Percentiles rank a stretch among this genome's conserved stretches.
Evolutionary conservation across 2,113 vertebrate genomes (phyloP).

Genomic region (Phylloscopus whistleri): DNA sequence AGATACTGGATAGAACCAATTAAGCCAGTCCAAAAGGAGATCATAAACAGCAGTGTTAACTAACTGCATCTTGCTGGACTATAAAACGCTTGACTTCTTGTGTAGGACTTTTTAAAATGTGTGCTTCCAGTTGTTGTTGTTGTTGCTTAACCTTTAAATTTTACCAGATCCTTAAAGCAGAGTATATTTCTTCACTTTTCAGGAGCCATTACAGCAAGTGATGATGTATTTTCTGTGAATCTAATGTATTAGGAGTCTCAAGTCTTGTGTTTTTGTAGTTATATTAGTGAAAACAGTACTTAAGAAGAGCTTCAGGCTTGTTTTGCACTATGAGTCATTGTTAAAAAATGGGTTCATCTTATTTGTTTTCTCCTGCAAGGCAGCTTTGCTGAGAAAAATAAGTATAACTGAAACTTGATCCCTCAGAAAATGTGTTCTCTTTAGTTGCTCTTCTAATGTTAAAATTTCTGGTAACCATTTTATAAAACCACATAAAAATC

Average conservation of each 20-base stretch:
- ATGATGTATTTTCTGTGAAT: neutral
- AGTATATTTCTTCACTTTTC: neutral
- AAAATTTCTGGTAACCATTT: neutral
- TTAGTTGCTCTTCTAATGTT: neutral
- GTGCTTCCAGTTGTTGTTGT: neutral
- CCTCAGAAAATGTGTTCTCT: neutral
- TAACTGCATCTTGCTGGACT: neutral
- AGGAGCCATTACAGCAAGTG: neutral
- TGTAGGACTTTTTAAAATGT: neutral
- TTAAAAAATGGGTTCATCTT: constrained; percentile 43
- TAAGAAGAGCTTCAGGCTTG: constrained; percentile 31
- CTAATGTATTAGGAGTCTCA: neutral
- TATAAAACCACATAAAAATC: neutral
- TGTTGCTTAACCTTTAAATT: neutral
- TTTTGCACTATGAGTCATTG: constrained; percentile 33
- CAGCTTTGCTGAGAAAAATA: constrained; percentile 1
- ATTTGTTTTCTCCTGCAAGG: constrained; percentile 32
- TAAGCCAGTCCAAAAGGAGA: neutral
- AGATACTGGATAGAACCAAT: neutral
- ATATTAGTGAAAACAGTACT: constrained; percentile 26
- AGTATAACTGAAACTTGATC: neutral
- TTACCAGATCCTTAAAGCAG: neutral
- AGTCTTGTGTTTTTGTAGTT: neutral
- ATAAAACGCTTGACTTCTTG: neutral
- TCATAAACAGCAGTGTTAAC: neutral